Evolutionary conservation across 2,888 invertebrate genomes (phyloP), one percentile per base, ranked within the genome.

Genomic region (Drosophila falleni): DNA sequence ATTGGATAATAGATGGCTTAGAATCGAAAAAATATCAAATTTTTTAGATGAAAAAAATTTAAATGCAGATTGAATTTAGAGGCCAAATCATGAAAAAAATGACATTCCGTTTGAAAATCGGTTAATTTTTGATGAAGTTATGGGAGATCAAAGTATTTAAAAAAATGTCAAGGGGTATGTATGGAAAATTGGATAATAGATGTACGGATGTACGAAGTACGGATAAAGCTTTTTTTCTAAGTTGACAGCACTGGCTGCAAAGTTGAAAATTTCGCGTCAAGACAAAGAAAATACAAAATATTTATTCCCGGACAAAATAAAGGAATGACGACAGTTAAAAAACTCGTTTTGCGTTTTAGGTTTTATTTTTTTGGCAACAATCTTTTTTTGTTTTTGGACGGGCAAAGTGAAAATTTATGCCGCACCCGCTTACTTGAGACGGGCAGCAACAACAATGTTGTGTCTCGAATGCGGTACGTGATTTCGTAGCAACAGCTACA

Each of bases 331-430:
- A 51, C 80, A 76, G 72, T 54, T 66, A 41, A 37, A 59, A 85
- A 85, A 84, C 86, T 77, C 47, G 86, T 87, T 83, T 81, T 56
- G 55, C 41, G 59, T 63, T 53, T 64, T 63, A 49, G 33, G 51
- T 55, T 50, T 56, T 60, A 16, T 82, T 87, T 88, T 80, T 23
- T 88, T 81, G 72, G 75, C 82, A 85, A 86, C 63, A 65, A 37
- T 49, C 71, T 55, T 15, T 65, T 78, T 16, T 39, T 37, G 42
- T 46, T 63, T 74, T 67, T 46, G 60, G 61, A 50, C 66, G 26
- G 49, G 58, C 50, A 75, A 81, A 87, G 87, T 74, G 80, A 77
- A 87, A 84, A 81, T 81, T 73, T 73, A 69, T 65, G 83, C 80
- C 87, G 75, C 87, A 83, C 87, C 87, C 78, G 80, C 78, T 78